Conservation (phyloP, 2,797 vertebrate species). For the Gymnothorax javanicus region DNA sequence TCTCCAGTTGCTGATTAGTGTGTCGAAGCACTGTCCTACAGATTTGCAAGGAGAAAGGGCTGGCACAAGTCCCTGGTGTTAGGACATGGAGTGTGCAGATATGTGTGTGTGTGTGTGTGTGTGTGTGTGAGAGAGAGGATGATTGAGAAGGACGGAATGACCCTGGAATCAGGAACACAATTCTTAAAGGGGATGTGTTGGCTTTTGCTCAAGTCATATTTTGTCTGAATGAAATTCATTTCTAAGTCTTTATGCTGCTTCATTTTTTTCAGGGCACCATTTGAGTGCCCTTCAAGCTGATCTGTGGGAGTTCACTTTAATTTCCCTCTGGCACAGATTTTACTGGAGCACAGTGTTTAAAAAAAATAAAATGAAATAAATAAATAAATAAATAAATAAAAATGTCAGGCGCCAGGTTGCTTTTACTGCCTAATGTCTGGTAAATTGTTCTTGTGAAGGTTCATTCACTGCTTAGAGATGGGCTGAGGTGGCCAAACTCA, state of each 20-base stretch:
- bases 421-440: neutral
- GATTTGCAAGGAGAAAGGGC: conserved; percentile 20
- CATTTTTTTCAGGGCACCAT: neutral
- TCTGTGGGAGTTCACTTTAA: neutral
- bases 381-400: neutral
- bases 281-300: neutral
- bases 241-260: neutral
- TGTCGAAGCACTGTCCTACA: conserved; percentile 17
- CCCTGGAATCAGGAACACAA: neutral
- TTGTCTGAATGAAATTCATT: neutral
- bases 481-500: neutral
- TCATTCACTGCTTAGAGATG: neutral
- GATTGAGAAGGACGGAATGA: neutral
- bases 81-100: neutral
- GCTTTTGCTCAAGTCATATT: neutral
- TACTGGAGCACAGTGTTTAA: neutral
- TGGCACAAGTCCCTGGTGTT: conserved; percentile 1
- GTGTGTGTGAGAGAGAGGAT: neutral
- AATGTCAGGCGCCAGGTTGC: neutral
- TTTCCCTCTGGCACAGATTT: conserved; percentile 10
- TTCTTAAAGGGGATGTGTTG: neutral
- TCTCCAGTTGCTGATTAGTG: conserved; percentile 19
- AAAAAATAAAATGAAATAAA: neutral
- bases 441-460: neutral
- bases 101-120: neutral